Evolutionary conservation across 2,113 vertebrate genomes (phyloP).

Genomic region (Aptenodytes patagonicus): DNA sequence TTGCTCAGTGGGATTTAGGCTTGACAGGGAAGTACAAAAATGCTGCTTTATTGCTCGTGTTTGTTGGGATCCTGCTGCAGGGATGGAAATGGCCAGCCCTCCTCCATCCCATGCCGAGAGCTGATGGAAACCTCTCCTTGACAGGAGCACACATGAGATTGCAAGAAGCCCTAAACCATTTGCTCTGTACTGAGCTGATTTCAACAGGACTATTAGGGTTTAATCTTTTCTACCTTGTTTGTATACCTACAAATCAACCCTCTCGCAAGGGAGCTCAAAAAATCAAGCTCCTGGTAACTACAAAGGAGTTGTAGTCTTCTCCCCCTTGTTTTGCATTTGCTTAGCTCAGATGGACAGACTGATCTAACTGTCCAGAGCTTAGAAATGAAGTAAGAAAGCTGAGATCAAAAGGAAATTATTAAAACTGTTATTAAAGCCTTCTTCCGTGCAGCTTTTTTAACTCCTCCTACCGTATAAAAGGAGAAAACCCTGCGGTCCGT

Average conservation of each 20-base stretch:
- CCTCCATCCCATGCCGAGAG: not conserved
- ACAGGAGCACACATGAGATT: not conserved
- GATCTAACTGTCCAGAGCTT: not conserved
- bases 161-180: not conserved
- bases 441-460: not conserved
- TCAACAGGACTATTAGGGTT: not conserved
- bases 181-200: not conserved
- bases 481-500: accelerated
- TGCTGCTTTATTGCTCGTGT: not conserved
- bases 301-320: not conserved
- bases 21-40: not conserved
- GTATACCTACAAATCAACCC: not conserved
- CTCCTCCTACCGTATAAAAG: not conserved
- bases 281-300: not conserved
- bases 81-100: not conserved
- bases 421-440: not conserved
- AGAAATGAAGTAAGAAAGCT: not conserved
- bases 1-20: not conserved
- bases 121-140: not conserved
- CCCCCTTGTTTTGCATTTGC: not conserved
- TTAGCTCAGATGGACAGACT: not conserved
- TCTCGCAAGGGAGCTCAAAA: not conserved
- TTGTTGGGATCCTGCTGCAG: not conserved
- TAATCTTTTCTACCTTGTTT: not conserved
- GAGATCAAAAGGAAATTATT: not conserved